Conservation (phyloP, 1,140 invertebrate genomes). For the Drosophila azteca region DNA sequence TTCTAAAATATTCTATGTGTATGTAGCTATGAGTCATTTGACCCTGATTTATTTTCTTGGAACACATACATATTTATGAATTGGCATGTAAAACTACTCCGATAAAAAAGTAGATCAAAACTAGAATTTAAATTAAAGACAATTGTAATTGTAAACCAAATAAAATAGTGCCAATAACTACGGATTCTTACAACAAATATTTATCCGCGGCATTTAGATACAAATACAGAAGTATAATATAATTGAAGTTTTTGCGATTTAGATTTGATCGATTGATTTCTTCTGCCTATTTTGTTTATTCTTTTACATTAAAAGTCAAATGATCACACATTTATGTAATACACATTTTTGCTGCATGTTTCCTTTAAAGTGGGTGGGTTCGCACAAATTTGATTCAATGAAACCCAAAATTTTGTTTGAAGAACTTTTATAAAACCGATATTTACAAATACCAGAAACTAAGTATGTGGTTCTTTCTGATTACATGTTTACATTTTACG, state of each 20-base stretch:
- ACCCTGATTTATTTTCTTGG: constrained; percentile 39
- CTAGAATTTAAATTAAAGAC: constrained; percentile 41
- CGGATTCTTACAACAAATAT: constrained; percentile 70
- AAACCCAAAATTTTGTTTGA: constrained; percentile 40
- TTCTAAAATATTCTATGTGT: constrained; percentile 15
- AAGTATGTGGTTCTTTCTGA: constrained; percentile 21
- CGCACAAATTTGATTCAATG: constrained; percentile 53
- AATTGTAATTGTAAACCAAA: constrained; percentile 31
- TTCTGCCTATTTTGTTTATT: constrained; percentile 46
- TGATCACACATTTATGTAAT: constrained; percentile 74
- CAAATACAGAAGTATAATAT: constrained; percentile 26
- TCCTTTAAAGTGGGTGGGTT: constrained; percentile 28
- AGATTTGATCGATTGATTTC: constrained; percentile 27
- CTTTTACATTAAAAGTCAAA: constrained; percentile 63
- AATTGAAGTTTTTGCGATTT: constrained; percentile 37
- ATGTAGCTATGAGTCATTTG: constrained; percentile 61
- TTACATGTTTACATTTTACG: constrained; percentile 14
- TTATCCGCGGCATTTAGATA: constrained; percentile 45
- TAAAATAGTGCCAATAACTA: constrained; percentile 33
- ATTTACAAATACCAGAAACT: constrained; percentile 76
- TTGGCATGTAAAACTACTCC: neutral
- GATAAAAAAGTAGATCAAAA: constrained; percentile 27
- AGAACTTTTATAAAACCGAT: constrained; percentile 52
- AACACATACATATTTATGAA: neutral
- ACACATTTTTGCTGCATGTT: constrained; percentile 56